Evolutionary conservation across 2,888 invertebrate genomes (phyloP), one percentile per base, ranked within the genome.

Genomic region (Timandra comae): DNA sequence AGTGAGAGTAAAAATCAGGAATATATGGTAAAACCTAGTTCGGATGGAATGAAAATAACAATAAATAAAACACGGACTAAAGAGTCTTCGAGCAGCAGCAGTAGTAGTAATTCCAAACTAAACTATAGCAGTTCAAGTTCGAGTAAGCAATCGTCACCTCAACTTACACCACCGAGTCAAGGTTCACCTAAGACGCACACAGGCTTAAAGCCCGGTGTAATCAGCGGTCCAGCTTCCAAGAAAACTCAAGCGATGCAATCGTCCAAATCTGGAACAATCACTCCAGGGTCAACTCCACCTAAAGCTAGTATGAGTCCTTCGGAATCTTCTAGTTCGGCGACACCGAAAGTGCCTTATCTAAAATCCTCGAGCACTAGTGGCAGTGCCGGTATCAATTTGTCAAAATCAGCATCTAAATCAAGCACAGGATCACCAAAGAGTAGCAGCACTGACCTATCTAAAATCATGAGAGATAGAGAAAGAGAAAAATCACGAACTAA

Each of bases 31-130:
- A 96, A 96, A 62, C 93, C 93, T 9, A 94, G 95, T 62, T 91
- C 91, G 8, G 95, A 95, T 52, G 95, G 95, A 2, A 94, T 97
- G 82, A 97, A 96, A 71, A 89, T 97, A 33, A 97, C 95, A 2
- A 95, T 96, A 12, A 96, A 96, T 60, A 96, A 96, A 80, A 95
- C 96, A 0, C 88, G 92, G 56, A 89, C 90, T 11, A 92, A 93
- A 62, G 93, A 93, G 35, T 88, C 88, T 0, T 89, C 89, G 10
- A 71, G 72, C 22, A 71, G 72, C 22, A 77, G 79, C 41, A 72
- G 73, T 46, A 69, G 72, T 19, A 75, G 79, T 41, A 72, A 71
- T 46, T 82, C 85, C 1, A 84, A 82, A 52, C 52, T 80, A 27
- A 81, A 74, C 43, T 86, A 85, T 41, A 69, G 71, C 35, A 70